Conservation (phyloP, 2,888 invertebrate species). For the Elgonia sp. region DNA sequence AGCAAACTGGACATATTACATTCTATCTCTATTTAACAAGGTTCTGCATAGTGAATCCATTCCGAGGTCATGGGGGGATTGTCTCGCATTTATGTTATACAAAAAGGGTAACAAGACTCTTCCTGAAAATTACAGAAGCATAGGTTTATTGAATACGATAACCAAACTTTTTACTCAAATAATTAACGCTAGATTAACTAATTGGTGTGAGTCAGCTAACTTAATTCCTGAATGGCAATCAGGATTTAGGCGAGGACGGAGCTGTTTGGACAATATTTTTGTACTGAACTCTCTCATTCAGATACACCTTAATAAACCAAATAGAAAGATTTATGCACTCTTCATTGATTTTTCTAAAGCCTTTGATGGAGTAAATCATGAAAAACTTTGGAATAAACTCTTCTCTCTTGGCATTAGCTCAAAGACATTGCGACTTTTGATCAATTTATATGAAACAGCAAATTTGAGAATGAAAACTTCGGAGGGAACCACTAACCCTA, state of each 20-base stretch:
- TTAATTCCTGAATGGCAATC: constrained; percentile 39
- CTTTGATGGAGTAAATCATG: too few species aligned
- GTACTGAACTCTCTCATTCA: constrained; percentile 19
- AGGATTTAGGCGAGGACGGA: constrained; percentile 12
- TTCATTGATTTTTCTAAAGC: constrained; percentile 29
- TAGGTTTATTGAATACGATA: constrained; percentile 17
- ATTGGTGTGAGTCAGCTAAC: background rate
- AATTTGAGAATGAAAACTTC: too few species aligned
- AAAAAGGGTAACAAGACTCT: constrained; percentile 26
- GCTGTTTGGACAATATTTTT: too few species aligned
- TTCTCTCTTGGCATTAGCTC: constrained; percentile 18
- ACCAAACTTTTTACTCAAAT: constrained; percentile 17
- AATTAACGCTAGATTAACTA: background rate
- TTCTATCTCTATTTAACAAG: constrained; percentile 18
- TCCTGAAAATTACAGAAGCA: constrained; percentile 15
- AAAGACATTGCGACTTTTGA: background rate
- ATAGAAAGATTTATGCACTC: constrained; percentile 7
- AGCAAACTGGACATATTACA: constrained; percentile 18
- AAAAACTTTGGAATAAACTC: constrained; percentile 1
- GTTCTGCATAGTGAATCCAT: constrained; percentile 7
- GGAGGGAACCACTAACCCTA: background rate
- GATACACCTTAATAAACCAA: constrained; percentile 11
- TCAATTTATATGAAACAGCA: background rate
- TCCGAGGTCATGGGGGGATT: constrained; percentile 8
- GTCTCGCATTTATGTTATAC: constrained; percentile 16